Conservation (phyloP, 2,888 invertebrate genomes). For the Micoletzkya japonica region DNA sequence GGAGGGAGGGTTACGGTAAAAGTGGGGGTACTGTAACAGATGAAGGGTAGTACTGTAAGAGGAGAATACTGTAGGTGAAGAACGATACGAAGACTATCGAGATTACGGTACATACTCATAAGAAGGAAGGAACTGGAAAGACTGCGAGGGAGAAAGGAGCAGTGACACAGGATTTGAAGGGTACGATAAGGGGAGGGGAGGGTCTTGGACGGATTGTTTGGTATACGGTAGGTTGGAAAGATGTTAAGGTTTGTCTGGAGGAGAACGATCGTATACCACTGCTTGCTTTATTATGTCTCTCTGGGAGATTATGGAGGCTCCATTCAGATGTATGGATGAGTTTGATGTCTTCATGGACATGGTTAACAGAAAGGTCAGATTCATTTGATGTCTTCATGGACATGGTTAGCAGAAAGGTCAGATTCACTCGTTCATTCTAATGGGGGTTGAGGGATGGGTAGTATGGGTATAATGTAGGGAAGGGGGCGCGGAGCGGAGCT, state of each 20-base stretch:
- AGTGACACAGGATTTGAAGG: conserved; percentile 30
- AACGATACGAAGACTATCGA: conserved; percentile 6
- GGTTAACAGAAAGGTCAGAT: conserved; percentile 52
- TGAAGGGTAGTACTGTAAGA: no score
- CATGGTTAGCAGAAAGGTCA: not conserved
- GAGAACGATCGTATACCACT: conserved; percentile 87
- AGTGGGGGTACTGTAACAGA: no score
- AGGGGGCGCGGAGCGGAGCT: no score
- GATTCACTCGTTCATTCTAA: no score
- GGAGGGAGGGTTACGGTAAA: not conserved
- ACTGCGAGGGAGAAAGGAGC: not conserved
- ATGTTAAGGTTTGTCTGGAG: conserved; percentile 78
- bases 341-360: conserved; percentile 59
- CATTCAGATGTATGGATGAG: conserved; percentile 73
- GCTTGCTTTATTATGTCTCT: conserved; percentile 88
- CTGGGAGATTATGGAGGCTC: conserved; percentile 88
- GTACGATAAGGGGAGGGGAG: no score
- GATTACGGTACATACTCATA: conserved; percentile 7
- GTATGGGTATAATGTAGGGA: no score
- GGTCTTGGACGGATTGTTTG: no score
- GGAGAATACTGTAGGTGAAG: conserved; percentile 1
- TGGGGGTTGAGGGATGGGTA: no score
- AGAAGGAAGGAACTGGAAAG: not conserved
- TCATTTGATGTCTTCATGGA: no score
- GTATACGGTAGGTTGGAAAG: no score